Conservation (phyloP, 1,140 invertebrate genomes). For the Euschistus heros region DNA sequence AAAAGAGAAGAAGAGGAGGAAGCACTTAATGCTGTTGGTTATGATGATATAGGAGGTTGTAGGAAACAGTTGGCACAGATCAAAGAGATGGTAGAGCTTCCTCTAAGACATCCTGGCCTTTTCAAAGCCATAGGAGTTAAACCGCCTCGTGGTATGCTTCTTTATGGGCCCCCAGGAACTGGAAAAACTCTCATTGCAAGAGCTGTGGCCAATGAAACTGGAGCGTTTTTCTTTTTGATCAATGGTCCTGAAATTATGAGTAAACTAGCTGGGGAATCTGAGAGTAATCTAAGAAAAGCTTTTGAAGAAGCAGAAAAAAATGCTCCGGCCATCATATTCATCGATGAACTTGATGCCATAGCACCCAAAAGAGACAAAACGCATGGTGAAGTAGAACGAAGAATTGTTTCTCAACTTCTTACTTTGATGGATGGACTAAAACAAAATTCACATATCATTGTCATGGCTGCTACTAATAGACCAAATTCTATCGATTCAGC, state of each 20-base stretch:
- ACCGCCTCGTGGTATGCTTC: conserved; percentile 90
- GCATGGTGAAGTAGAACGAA: conserved; percentile 96
- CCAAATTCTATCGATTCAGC: conserved; percentile 98
- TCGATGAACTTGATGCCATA: conserved; percentile 99
- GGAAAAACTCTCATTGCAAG: conserved; percentile 97
- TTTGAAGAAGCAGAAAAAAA: conserved; percentile 99
- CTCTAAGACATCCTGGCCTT: conserved; percentile 91
- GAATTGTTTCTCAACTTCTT: conserved; percentile 96
- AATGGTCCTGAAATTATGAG: conserved; percentile 99
- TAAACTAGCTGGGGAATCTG: conserved; percentile 97
- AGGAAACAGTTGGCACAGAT: conserved; percentile 98
- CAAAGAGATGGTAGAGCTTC: conserved; percentile 99
- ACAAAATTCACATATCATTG: conserved; percentile 95
- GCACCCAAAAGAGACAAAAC: conserved; percentile 99
- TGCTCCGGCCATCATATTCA: conserved; percentile 98
- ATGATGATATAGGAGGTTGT: conserved; percentile 98
- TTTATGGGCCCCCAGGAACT: conserved; percentile 94
- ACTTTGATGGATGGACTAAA: conserved; percentile 99
- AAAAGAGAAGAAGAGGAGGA: conserved; percentile 99
- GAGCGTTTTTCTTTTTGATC: conserved; percentile 99
- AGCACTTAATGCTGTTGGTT: conserved; percentile 93
- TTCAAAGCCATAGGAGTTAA: conserved; percentile 96
- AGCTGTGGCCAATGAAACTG: conserved; percentile 98
- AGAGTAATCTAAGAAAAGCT: conserved; percentile 92
- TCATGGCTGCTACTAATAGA: conserved; percentile 98